phyloP scores from a whole-genome alignment of 2,888 invertebrate genomes.

The Perdita meconis region DNA sequence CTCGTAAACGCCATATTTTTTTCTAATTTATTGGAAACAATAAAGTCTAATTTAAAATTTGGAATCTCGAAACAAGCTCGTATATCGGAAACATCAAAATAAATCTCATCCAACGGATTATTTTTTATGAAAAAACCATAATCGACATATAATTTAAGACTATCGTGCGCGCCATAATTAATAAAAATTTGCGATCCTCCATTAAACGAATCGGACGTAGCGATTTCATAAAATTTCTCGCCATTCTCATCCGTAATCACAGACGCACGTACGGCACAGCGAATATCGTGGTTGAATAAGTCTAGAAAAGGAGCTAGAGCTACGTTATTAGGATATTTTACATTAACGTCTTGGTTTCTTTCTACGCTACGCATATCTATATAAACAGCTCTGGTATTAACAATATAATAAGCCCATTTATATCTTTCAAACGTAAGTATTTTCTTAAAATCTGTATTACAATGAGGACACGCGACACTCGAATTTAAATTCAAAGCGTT shows the following conservation, averaged over 20 bases:
- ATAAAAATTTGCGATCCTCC: slow-evolving; percentile 93
- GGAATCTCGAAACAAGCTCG: slow-evolving; percentile 83
- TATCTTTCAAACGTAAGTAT: slow-evolving; percentile 87
- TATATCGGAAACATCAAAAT: slow-evolving; percentile 86
- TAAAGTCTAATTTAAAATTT: slow-evolving; percentile 86
- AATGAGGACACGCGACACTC: slow-evolving; percentile 81
- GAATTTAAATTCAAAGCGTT: slow-evolving; percentile 49
- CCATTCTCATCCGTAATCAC: slow-evolving; percentile 79
- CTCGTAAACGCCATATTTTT: slow-evolving; percentile 88
- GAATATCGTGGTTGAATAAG: slow-evolving; percentile 93
- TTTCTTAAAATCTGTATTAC: slow-evolving; percentile 81
- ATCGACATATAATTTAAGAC: slow-evolving; percentile 91
- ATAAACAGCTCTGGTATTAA: slow-evolving; percentile 94
- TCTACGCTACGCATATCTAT: slow-evolving; percentile 85
- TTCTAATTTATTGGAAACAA: slow-evolving; percentile 87
- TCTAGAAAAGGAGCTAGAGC: slow-evolving; percentile 95
- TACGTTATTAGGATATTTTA: slow-evolving; percentile 80
- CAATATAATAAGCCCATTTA: slow-evolving; percentile 93
- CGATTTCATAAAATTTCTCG: slow-evolving; percentile 85
- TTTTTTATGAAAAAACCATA: slow-evolving; percentile 92
- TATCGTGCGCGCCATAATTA: slow-evolving; percentile 94
- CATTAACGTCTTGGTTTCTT: slow-evolving; percentile 55
- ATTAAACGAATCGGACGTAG: slow-evolving; percentile 85
- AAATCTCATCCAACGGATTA: slow-evolving; percentile 89
- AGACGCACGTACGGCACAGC: slow-evolving; percentile 86